These are phyloP conservation scores for Horisme vitalbata DNA, from an alignment of 2,888 invertebrate species.

Conservation along the genomic window DNA sequence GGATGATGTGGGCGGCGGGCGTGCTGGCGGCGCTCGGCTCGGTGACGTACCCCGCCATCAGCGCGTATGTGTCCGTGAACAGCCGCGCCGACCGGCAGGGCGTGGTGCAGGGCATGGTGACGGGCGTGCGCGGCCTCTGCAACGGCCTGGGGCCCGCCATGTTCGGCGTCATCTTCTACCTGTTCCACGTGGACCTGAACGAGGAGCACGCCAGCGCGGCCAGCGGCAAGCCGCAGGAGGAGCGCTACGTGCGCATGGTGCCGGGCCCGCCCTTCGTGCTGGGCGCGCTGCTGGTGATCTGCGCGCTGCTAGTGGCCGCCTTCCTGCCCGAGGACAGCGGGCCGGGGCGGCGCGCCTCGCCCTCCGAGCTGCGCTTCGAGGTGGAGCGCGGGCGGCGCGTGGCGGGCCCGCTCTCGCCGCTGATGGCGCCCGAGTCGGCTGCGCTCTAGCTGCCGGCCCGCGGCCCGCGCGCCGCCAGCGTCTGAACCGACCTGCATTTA, in stretches of 20 bases:
- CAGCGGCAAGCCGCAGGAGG: slow-evolving; percentile 70
- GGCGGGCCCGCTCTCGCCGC: slow-evolving; percentile 89
- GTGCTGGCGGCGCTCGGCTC: slow-evolving; percentile 97
- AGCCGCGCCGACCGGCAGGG: slow-evolving; percentile 99
- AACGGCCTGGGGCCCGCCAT: slow-evolving; percentile 99
- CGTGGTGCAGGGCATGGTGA: slow-evolving; percentile 98
- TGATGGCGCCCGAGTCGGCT: slow-evolving; percentile 90
- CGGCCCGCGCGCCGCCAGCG: slow-evolving; percentile 73
- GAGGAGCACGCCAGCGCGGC: slow-evolving; percentile 81
- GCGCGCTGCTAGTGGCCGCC: slow-evolving; percentile 95
- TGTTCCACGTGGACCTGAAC: slow-evolving; percentile 98
- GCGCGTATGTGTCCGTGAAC: slow-evolving; percentile 98
- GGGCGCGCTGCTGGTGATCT: slow-evolving; percentile 97
- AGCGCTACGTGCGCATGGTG: slow-evolving; percentile 86
- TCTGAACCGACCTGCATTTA: slow-evolving; percentile 69
- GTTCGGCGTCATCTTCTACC: slow-evolving; percentile 98
- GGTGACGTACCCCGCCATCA: slow-evolving; percentile 99
- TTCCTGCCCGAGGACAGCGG: slow-evolving; percentile 89
- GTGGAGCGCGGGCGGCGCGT: slow-evolving; percentile 90
- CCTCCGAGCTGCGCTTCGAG: slow-evolving; percentile 91
- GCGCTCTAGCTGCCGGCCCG: slow-evolving; percentile 84
- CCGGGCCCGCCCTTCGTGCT: slow-evolving; percentile 99
- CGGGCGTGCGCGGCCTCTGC: slow-evolving; percentile 98
- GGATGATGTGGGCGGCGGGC: slow-evolving; percentile 99
- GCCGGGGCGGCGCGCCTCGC: slow-evolving; percentile 70